phyloP scores from a whole-genome alignment of 2,888 invertebrate genomes.

The Poecilobothrus nobilitatus region DNA sequence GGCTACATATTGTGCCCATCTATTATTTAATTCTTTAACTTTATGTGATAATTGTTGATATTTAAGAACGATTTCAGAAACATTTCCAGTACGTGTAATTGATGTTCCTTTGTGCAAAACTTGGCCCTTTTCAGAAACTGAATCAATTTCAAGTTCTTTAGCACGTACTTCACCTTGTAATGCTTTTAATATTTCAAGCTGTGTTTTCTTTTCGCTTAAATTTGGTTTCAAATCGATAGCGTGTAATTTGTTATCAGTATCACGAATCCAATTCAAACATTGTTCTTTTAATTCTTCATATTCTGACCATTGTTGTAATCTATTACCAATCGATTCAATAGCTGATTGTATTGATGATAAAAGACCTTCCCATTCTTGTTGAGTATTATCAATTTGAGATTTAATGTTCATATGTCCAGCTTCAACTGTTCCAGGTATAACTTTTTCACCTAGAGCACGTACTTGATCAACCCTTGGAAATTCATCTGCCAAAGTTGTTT shows the following conservation, averaged over 20 bases:
- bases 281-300: conserved; percentile 81
- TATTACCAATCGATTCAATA: conserved; percentile 69
- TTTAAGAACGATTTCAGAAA: conserved; percentile 83
- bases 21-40: conserved; percentile 80
- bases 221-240: conserved; percentile 78
- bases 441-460: conserved; percentile 75
- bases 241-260: conserved; percentile 78
- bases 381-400: conserved; percentile 77
- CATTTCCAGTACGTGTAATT: conserved; percentile 67
- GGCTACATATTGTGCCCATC: conserved; percentile 87
- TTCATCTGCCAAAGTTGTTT: conserved; percentile 74
- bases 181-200: conserved; percentile 67
- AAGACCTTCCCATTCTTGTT: conserved; percentile 83
- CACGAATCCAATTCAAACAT: conserved; percentile 78
- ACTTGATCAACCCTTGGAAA: conserved; percentile 74
- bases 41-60: conserved; percentile 85
- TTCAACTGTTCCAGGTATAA: conserved; percentile 76
- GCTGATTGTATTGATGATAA: conserved; percentile 67
- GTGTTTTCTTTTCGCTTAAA: conserved; percentile 72
- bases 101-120: conserved; percentile 66
- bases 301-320: conserved; percentile 84
- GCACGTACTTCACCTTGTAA: conserved; percentile 83
- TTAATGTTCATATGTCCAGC: conserved; percentile 77
- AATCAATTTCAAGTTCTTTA: conserved; percentile 86
- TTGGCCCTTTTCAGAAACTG: conserved; percentile 85